Evolutionary conservation across 2,888 invertebrate genomes (phyloP), one percentile per base, ranked within the genome.

Genomic region (Cylloceria caligata): DNA sequence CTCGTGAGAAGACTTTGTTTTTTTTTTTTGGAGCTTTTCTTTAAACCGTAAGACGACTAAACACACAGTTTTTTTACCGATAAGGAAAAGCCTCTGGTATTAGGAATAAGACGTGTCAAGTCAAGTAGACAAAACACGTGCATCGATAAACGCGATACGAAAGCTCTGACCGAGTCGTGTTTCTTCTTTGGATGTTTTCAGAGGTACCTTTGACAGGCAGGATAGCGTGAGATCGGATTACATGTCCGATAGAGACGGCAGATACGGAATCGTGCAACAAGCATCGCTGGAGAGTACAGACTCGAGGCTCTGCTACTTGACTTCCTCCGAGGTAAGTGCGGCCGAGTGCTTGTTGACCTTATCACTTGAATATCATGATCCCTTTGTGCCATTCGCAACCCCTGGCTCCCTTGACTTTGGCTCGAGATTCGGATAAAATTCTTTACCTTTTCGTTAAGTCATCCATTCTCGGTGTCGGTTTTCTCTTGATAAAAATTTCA

Each of bases 251-350:
- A 95, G 97, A 84, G 98, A 97, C 90, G 95, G 97, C 19, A 94
- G 95, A 79, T 96, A 97, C 88, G 97, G 97, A 87, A 97, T 98
- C 92, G 97, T 98, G 88, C 98, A 98, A 93, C 98, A 98, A 93
- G 97, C 98, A 60, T 98, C 98, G 69, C 96, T 98, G 85, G 98
- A 98, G 93, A 98, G 98, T 94, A 98, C 98, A 9, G 98, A 98
- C 94, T 98, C 98, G 86, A 95, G 98, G 89, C 95, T 98, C 88
- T 98, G 98, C 94, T 98, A 98, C 94, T 95, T 98, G 92, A 98
- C 98, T 86, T 98, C 98, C 62, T 98, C 98, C 86, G 98, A 98
- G 97, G 98, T 98, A 94, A 96, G 98, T 95, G 75, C 73, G 80
- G 74, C 83, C 69, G 62, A 88, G 87, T 88, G 84, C 82, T 83